Base-by-base conservation (phyloP, 1,140 invertebrate genomes). In the Lordiphosa collinella region DNA sequence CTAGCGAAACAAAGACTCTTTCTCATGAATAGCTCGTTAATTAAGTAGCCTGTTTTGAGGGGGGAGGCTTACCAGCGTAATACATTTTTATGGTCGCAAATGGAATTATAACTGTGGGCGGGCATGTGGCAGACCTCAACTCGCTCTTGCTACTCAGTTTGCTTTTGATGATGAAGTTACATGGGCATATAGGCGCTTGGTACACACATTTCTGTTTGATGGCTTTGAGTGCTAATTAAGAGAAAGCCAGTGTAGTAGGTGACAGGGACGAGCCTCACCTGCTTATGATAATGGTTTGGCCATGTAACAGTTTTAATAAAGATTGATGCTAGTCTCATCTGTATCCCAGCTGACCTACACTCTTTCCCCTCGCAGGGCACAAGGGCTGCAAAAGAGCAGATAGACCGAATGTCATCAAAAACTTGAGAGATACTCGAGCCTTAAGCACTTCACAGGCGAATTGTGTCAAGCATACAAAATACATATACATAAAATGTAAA, bases 391-490 rank as follows among this genome's bases (percentile, higher is more conserved):
- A 73, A 82, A 63, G 76, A 80, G 76, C 76, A 82, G 76, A 62
- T 67, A 52, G 54, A 29, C 47, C 75, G 76, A 82, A 82, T 75
- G 76, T 58, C 71, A 82, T 80, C 55, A 61, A 71, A 68, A 58
- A 57, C 57, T 65, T 49, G 58, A 56, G 50, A 49, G 71, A 54
- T 32, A 75, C 74, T 74, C 63, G 67, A 75, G 76, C 53, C 56
- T 36, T 80, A 41, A 62, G 66, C 54, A 55, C 76, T 80, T 53
- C 52, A 59, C 66, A 41, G 6, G 36, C 25, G 76, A 82, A 80
- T 80, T 80, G 76, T 80, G 76, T 82, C 76, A 80, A 80, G 76
- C 71, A 54, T 75, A 82, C 76, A 80, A 71, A 82, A 56, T 79
- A 71, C 66, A 80, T 70, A 67, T 55, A 70, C 37, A 61, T 35